These are phyloP conservation scores for Synanthedon tipuliformis DNA, from an alignment of 2,888 invertebrate species.

Conservation along the genomic window DNA sequence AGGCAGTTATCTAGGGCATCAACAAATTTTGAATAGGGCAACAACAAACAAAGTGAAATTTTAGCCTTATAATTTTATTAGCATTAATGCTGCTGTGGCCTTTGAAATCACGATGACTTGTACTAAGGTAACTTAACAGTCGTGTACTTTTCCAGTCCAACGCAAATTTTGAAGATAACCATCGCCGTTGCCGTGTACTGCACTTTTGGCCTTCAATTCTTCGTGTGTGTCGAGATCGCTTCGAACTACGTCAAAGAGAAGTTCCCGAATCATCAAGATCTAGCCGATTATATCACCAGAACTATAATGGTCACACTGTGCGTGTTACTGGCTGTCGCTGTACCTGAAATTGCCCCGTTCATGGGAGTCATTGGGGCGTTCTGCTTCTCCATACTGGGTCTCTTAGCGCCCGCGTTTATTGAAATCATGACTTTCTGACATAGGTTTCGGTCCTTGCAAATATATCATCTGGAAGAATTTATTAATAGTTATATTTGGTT, in stretches of 20 bases:
- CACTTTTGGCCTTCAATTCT: conserved; percentile 96
- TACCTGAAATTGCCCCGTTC: conserved; percentile 90
- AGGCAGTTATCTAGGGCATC: too few species aligned
- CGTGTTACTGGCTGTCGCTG: conserved; percentile 83
- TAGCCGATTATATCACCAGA: conserved; percentile 82
- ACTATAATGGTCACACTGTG: conserved; percentile 75
- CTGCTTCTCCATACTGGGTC: conserved; percentile 91
- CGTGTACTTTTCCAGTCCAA: conserved; percentile 71
- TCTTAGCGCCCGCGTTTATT: conserved; percentile 87
- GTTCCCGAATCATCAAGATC: conserved; percentile 73
- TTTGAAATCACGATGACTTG: too few species aligned
- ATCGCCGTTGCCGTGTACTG: conserved; percentile 93
- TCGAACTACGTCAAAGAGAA: conserved; percentile 86
- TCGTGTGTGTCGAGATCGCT: conserved; percentile 92
- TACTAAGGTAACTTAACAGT: too few species aligned
- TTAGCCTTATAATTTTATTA: too few species aligned
- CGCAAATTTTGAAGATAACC: conserved; percentile 86
- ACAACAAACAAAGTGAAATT: too few species aligned
- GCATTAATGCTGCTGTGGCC: too few species aligned
- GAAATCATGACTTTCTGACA: conserved; percentile 88
- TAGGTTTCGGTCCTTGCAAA: conserved; percentile 78
- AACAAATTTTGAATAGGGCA: too few species aligned
- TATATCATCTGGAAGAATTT: conserved; percentile 85
- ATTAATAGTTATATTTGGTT: conserved; percentile 80
- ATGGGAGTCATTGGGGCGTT: conserved; percentile 94